Evolutionary conservation across 2,113 vertebrate species (phyloP).

Genomic region (Setophaga kirtlandii): DNA sequence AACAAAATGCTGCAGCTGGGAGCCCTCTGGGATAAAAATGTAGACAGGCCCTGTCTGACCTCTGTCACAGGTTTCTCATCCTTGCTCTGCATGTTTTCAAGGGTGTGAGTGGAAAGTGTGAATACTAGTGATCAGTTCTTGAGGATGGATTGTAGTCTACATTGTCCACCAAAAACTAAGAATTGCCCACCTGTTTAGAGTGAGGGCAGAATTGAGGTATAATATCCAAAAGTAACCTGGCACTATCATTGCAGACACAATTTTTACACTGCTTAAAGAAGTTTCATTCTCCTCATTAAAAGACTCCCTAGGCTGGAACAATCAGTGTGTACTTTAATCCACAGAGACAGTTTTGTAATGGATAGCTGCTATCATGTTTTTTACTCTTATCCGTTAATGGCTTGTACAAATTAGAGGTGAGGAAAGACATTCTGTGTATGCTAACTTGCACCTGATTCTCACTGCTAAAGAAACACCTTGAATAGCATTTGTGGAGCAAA

Average conservation of each 20-base stretch:
- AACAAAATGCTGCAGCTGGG: background rate
- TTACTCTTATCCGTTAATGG: background rate
- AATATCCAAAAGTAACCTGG: background rate
- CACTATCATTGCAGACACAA: background rate
- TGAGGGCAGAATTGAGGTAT: background rate
- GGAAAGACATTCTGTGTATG: background rate
- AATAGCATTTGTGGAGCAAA: background rate
- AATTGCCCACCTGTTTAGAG: background rate
- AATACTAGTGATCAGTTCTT: background rate
- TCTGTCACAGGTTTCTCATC: background rate
- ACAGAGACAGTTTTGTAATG: background rate
- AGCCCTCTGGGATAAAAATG: background rate
- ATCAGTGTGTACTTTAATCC: background rate
- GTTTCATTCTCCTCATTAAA: background rate
- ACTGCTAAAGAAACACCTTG: conserved; percentile 31
- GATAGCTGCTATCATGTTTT: background rate
- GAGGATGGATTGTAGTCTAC: background rate
- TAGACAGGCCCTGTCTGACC: background rate
- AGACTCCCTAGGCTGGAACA: background rate
- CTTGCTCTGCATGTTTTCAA: background rate
- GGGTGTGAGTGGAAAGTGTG: background rate
- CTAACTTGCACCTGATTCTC: conserved; percentile 2
- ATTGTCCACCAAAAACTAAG: background rate
- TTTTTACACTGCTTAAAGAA: background rate
- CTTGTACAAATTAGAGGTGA: background rate